Conservation (phyloP, 1,140 invertebrate genomes). For the Zaprionus kolodkinae region DNA sequence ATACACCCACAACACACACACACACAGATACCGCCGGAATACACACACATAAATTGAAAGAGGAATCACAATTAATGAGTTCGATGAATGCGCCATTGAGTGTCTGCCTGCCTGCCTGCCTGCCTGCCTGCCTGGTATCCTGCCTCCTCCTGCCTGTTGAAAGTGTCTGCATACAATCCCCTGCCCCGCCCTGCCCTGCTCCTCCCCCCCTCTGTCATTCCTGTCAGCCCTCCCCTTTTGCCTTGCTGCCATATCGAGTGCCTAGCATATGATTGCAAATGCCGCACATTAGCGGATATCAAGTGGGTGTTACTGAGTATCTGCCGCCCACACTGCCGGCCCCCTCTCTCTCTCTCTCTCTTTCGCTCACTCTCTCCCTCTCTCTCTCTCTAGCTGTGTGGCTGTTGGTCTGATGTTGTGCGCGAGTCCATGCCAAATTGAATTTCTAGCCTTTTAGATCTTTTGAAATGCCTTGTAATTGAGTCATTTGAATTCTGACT, state of each 20-base stretch:
- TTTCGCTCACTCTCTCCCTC: conserved; percentile 43
- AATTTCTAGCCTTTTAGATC: conserved; percentile 83
- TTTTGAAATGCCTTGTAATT: conserved; percentile 78
- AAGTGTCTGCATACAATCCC: conserved; percentile 19
- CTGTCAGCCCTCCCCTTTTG: conserved; percentile 1
- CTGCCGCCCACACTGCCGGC: conserved; percentile 35
- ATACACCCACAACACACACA: conserved; percentile 11
- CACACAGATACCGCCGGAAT: background rate
- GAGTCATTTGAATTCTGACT: conserved; percentile 81
- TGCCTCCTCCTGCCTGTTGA: conserved; percentile 39
- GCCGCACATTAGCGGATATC: conserved; percentile 82
- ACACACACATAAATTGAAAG: conserved; percentile 71
- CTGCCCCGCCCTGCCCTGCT: too few relatives aligned
- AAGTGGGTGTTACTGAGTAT: conserved; percentile 79
- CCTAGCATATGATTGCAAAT: conserved; percentile 81
- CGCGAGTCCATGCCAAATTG: conserved; percentile 77
- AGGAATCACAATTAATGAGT: conserved; percentile 83
- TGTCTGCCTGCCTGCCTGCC: conserved; percentile 32
- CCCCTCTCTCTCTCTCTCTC: conserved; percentile 16
- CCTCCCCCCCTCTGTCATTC: background rate
- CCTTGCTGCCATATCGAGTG: conserved; percentile 37
- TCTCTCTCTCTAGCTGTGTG: conserved; percentile 24
- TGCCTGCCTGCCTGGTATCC: conserved; percentile 43
- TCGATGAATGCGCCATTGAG: conserved; percentile 73
- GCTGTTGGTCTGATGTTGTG: conserved; percentile 38